Percentiles rank a stretch among this genome's conserved stretches.
phyloP scores from a whole-genome alignment of 2,113 vertebrate genomes.

The Pyrgilauda ruficollis region DNA sequence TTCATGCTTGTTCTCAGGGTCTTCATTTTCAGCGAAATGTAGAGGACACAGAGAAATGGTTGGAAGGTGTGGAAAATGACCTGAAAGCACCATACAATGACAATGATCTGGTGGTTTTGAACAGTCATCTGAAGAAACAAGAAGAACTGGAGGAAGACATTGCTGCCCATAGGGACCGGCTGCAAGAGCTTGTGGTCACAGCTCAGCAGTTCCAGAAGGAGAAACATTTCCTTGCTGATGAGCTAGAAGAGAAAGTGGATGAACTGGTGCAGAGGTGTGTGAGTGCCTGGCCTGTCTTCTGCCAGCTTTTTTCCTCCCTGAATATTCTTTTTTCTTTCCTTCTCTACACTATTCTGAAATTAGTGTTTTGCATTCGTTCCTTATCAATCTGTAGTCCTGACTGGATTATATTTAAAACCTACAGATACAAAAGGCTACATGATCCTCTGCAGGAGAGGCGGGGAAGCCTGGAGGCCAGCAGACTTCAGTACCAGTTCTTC shows the following conservation, averaged over 20 bases:
- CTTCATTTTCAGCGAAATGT: conserved; percentile 77
- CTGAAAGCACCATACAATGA: conserved; percentile 65
- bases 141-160: conserved; percentile 81
- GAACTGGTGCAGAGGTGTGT: conserved; percentile 78
- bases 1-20: conserved; percentile 65
- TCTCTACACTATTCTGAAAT: not conserved
- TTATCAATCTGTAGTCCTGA: not conserved
- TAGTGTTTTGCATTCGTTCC: not conserved
- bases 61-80: conserved; percentile 77
- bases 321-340: not conserved
- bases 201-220: conserved; percentile 72
- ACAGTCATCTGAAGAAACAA: conserved; percentile 77
- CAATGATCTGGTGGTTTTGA: conserved; percentile 73
- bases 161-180: conserved; percentile 65
- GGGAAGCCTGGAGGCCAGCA: conserved; percentile 78
- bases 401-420: not conserved
- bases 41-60: conserved; percentile 80
- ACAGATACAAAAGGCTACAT: conserved; percentile 78
- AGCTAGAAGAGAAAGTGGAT: conserved; percentile 76
- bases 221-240: conserved; percentile 79
- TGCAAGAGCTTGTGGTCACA: conserved; percentile 75
- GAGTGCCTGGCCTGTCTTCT: not conserved
- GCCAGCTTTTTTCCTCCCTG: not conserved
- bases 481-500: conserved; percentile 82
- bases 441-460: conserved; percentile 76